Base-by-base conservation (phyloP, 2,888 invertebrate species). In the Tachina fera region DNA sequence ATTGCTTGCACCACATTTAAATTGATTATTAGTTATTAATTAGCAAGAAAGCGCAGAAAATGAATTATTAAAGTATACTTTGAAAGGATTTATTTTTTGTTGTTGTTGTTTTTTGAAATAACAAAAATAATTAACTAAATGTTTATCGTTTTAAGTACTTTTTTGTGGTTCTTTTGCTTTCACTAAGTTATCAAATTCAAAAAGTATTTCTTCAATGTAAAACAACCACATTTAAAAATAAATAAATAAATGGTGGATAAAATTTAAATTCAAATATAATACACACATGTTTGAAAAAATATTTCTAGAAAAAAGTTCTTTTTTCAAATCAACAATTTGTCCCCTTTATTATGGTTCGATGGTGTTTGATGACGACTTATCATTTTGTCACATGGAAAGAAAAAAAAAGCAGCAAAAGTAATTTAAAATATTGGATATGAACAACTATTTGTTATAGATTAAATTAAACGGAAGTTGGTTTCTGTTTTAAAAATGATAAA, bases 21-120 rank as follows among this genome's bases (percentile, higher is more conserved):
- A 88, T 84, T 85, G 87, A 87, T 88, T 87, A 86, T 87, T 79
- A 65, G 70, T 85, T 87, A 88, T 88, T 87, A 86, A 87, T 87
- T 78, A 82, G 79, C 83, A 56, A 39, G 47, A 45, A 39, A 31
- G 51, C 45, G 47, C 47, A 78, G 3, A 41, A 71, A 49, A 58
- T 65, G 47, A 70, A 56, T 60, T 16, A 72, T 41, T 31, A 11
- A 56, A 56, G 53, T 16, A 56, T 9, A 13, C 11, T 61, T 14
- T n/a, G 45, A 45, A 56, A 4, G 31, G 14, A 19, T 61, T 53
- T 43, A 2, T 60, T 49, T 19, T 51, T 72, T 47, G 31, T n/a
- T 8, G 31, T 31, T 31, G 31, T 31, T 31, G 31, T 31, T 31
- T 31, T 31, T 31, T 31, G 31, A 45, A 31, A 43, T 65, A 39